Base-by-base conservation (phyloP, 1,140 invertebrate genomes). In the Drosophila albomicans region DNA sequence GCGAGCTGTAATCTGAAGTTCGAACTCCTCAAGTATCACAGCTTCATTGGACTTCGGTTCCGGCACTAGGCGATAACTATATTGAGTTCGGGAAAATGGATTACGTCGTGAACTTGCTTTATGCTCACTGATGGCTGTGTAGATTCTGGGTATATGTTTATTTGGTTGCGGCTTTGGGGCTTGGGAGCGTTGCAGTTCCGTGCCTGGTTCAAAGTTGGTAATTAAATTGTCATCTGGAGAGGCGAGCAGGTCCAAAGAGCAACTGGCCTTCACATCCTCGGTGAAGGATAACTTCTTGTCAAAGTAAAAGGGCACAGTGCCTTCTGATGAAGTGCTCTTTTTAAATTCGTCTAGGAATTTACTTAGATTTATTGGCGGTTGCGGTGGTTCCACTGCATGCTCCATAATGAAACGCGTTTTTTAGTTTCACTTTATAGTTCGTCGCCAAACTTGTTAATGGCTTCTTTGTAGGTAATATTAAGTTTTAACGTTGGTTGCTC, bases 1-100 rank as follows among this genome's bases (percentile, higher is more conserved):
- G 11, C 93, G 92, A 5, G 94, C 79, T 15, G 75, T 93, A 43
- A 94, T 59, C 16, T 93, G 67, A 13, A 93, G 66, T 51, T 88
- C 84, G 25, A 65, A 84, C 38, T 80, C 45, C 2, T 84, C 77
- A 3, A 62, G 3, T 74, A 82, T 15, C 1, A 48, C 41, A 20
- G 51, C 57, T 1, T 1, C 30, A 0, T 35, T 46, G 5, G 15
- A 6, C 2, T 10, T 1, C 15, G 57, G 30, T 3, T 57, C 54
- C 2, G 66, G 38, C 11, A 75, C 51, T 1, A 80, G 16, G 7
- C 76, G 71, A 15, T 81, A 71, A n/a, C 32, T 78, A 35, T 72
- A 89, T 13, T 74, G 85, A 0, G 73, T 81, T 1, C 84, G 77
- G 0, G 15, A 46, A 38, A 89, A 88, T 5, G 84, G 56, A 48